phyloP scores from a whole-genome alignment of 92 coral and sea anemone genomes.

The Scolanthus callimorphus region DNA sequence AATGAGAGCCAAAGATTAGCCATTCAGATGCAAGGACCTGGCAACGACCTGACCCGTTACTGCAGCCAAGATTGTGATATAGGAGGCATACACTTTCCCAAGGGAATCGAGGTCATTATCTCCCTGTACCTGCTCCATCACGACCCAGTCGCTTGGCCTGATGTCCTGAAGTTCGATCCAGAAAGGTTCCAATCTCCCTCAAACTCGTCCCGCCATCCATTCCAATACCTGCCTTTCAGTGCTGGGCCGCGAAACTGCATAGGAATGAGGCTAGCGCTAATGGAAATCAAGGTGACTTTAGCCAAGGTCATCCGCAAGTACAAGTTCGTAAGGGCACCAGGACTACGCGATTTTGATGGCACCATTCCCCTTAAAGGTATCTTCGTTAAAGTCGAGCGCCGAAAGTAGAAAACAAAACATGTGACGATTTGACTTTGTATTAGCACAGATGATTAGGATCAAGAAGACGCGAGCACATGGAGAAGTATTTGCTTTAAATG shows the following conservation, averaged over 20 bases:
- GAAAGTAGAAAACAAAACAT: too few species aligned
- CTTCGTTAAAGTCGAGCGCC: too few species aligned
- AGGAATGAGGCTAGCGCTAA: too few species aligned
- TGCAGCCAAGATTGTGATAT: conserved; percentile 24
- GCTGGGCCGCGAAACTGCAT: too few species aligned
- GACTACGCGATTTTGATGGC: too few species aligned
- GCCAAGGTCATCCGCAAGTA: conserved; percentile 27
- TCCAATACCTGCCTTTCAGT: conserved; percentile 35
- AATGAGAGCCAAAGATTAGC: conserved; percentile 37
- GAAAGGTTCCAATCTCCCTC: conserved; percentile 44
- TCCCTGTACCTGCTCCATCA: conserved; percentile 42
- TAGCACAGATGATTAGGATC: too few species aligned
- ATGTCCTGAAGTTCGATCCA: conserved; percentile 44
- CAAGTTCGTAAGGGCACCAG: conserved; percentile 44
- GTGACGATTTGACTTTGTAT: too few species aligned
- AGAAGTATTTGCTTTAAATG: too few species aligned
- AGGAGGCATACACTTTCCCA: too few species aligned
- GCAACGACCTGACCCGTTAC: conserved; percentile 8
- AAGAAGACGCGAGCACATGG: too few species aligned
- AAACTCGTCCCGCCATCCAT: conserved; percentile 36
- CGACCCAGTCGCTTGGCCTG: conserved; percentile 47
- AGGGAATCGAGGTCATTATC: conserved; percentile 32
- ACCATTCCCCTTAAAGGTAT: too few species aligned
- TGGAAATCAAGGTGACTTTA: conserved; percentile 44
- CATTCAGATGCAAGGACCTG: too few species aligned